phyloP scores from a whole-genome alignment of 2,113 vertebrate genomes.

The Perccottus glenii region DNA sequence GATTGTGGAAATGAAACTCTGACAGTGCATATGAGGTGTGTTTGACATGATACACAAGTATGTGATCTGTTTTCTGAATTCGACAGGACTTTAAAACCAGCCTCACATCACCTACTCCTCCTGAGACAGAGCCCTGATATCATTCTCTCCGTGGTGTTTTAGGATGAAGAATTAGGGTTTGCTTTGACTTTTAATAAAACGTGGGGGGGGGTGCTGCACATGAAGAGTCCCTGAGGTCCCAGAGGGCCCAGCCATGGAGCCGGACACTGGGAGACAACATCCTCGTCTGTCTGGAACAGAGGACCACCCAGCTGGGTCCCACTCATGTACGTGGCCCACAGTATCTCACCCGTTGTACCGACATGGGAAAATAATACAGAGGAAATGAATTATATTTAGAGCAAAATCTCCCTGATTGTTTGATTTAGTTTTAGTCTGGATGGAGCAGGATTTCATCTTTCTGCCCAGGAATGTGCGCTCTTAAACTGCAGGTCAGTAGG shows the following conservation, averaged over 20 bases:
- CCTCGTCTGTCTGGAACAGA: constrained; percentile 30
- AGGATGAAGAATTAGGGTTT: background rate
- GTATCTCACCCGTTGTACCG: background rate
- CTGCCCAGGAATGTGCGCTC: background rate
- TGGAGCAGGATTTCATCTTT: background rate
- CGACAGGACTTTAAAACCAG: too few relatives aligned
- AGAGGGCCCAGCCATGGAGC: constrained; percentile 18
- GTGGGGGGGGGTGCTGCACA: background rate
- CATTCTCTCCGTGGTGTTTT: too few relatives aligned
- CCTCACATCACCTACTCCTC: too few relatives aligned
- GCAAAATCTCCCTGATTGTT: constrained; percentile 7
- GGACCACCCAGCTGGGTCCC: constrained; percentile 48
- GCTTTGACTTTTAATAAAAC: background rate
- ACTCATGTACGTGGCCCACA: constrained; percentile 7
- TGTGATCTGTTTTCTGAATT: too few relatives aligned
- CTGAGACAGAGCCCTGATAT: too few relatives aligned
- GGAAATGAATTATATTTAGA: constrained; percentile 23
- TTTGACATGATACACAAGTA: too few relatives aligned
- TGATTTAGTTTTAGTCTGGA: constrained; percentile 4
- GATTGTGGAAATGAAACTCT: too few relatives aligned
- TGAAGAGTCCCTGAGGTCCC: constrained; percentile 28
- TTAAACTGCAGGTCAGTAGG: background rate
- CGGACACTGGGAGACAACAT: constrained; percentile 32
- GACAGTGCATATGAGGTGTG: too few relatives aligned
- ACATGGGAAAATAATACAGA: constrained; percentile 36